phyloP scores from a whole-genome alignment of 2,888 invertebrate species.

The Apocheima hispidaria region DNA sequence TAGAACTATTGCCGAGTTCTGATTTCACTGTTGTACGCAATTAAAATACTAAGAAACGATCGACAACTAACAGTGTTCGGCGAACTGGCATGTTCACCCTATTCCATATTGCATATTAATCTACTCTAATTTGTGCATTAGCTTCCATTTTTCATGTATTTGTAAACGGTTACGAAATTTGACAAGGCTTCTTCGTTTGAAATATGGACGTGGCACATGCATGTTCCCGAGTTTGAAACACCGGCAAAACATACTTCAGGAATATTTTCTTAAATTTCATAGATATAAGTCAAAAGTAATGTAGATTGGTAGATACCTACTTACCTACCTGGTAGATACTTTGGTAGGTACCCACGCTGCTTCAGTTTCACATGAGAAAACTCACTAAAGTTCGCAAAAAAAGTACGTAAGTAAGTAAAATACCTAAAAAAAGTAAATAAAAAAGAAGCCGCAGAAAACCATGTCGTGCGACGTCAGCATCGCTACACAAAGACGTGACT shows the following conservation, averaged over 20 bases:
- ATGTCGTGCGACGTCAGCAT: too few relatives aligned
- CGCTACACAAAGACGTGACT: too few relatives aligned
- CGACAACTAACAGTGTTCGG: too few relatives aligned
- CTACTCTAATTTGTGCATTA: conserved; percentile 26
- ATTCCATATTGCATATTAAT: conserved; percentile 40
- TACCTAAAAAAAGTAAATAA: too few relatives aligned
- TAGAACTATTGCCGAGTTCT: too few relatives aligned
- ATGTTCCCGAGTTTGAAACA: conserved; percentile 31
- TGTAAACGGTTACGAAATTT: conserved; percentile 39
- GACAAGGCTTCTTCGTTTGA: conserved; percentile 32
- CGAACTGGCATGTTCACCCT: too few relatives aligned
- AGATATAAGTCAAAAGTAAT: not conserved
- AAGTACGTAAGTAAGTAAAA: too few relatives aligned
- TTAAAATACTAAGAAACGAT: too few relatives aligned
- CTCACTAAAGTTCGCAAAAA: not conserved
- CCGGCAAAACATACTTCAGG: not conserved
- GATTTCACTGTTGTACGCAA: too few relatives aligned
- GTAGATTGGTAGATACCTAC: not conserved
- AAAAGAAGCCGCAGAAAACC: too few relatives aligned
- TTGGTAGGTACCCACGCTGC: too few relatives aligned
- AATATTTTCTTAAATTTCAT: not conserved
- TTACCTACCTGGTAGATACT: too few relatives aligned
- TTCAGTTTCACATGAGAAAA: not conserved
- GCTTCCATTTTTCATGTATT: conserved; percentile 31
- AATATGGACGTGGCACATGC: conserved; percentile 38